Percentiles rank a stretch among this genome's conserved stretches.
These are phyloP conservation scores for Poeciliopsis gracilis DNA, from an alignment of 2,797 vertebrate genomes.

Conservation along the genomic window DNA sequence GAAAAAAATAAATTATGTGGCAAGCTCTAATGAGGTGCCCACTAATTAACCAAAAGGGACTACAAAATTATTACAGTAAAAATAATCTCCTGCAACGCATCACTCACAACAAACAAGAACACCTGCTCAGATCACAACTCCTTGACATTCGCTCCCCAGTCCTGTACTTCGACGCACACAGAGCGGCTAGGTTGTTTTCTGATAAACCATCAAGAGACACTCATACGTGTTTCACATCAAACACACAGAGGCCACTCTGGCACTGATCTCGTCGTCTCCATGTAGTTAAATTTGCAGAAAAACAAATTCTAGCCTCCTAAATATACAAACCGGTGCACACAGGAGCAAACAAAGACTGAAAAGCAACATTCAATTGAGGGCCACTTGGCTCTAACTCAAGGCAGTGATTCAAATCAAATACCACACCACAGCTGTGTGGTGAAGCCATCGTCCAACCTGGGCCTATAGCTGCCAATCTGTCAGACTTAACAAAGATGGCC, in stretches of 20 bases:
- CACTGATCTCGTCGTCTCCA: slow-evolving; percentile 22
- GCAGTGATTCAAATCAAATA: slow-evolving; percentile 63
- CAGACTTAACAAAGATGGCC: slow-evolving; percentile 16
- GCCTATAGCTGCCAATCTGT: slow-evolving; percentile 33
- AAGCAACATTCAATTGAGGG: slow-evolving; percentile 47
- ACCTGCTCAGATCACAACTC: slow-evolving; percentile 55
- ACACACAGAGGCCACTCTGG: slow-evolving; percentile 22
- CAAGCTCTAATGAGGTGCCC: slow-evolving; percentile 40
- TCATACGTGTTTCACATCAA: slow-evolving; percentile 12
- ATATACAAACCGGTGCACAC: slow-evolving; percentile 28
- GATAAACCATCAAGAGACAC: slow-evolving; percentile 10
- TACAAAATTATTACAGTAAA: slow-evolving; percentile 53
- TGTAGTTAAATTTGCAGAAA: slow-evolving; percentile 27
- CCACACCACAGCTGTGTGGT: slow-evolving; percentile 31
- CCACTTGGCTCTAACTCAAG: slow-evolving; percentile 48
- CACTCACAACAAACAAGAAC: slow-evolving; percentile 66
- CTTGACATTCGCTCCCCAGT: slow-evolving; percentile 31
- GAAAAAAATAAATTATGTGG: slow-evolving; percentile 44
- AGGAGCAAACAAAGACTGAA: slow-evolving; percentile 46
- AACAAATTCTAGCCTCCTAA: slow-evolving; percentile 41
- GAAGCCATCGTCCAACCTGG: slow-evolving; percentile 6
- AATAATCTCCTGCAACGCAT: slow-evolving; percentile 49
- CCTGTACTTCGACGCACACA: slow-evolving; percentile 23
- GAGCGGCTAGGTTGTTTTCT: slow-evolving; percentile 21
- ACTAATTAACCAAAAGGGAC: slow-evolving; percentile 67